Conservation (phyloP, 2,113 vertebrate genomes). For the Phrynosoma blainvillii region DNA sequence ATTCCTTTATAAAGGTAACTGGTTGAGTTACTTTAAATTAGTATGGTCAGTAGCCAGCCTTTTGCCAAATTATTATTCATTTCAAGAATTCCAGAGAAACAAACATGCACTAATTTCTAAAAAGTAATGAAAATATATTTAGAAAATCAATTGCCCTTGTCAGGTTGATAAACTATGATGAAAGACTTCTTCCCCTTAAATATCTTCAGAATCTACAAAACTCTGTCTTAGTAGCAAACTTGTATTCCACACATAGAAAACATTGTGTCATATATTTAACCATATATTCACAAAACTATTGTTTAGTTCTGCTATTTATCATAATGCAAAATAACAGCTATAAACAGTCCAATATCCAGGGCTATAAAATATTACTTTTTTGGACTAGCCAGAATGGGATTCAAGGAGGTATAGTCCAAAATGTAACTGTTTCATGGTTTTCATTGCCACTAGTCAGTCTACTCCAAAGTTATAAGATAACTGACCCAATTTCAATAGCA, state of each 20-base stretch:
- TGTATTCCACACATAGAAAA: constrained; percentile 1
- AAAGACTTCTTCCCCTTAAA: constrained; percentile 50
- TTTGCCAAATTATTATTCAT: constrained; percentile 54
- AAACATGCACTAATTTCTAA: constrained; percentile 45
- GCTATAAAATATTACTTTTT: too few relatives aligned
- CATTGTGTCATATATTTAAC: not conserved
- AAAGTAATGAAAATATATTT: constrained; percentile 52
- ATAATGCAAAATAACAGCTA: not conserved
- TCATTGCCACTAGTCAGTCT: not conserved
- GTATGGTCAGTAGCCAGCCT: constrained; percentile 57
- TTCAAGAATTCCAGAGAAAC: constrained; percentile 53
- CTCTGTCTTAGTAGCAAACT: constrained; percentile 35
- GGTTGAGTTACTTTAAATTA: constrained; percentile 68
- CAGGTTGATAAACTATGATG: constrained; percentile 60
- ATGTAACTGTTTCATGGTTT: too few relatives aligned
- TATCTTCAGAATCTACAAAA: constrained; percentile 49
- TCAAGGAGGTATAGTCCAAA: not conserved
- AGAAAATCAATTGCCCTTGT: constrained; percentile 61
- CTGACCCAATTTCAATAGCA: not conserved
- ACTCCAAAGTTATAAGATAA: not conserved
- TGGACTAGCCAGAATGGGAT: not conserved
- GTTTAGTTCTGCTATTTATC: not conserved
- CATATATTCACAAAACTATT: not conserved
- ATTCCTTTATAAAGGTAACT: constrained; percentile 67
- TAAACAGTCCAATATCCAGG: not conserved